phyloP scores from a whole-genome alignment of 2,113 vertebrate species.

The Sorex fumeus region DNA sequence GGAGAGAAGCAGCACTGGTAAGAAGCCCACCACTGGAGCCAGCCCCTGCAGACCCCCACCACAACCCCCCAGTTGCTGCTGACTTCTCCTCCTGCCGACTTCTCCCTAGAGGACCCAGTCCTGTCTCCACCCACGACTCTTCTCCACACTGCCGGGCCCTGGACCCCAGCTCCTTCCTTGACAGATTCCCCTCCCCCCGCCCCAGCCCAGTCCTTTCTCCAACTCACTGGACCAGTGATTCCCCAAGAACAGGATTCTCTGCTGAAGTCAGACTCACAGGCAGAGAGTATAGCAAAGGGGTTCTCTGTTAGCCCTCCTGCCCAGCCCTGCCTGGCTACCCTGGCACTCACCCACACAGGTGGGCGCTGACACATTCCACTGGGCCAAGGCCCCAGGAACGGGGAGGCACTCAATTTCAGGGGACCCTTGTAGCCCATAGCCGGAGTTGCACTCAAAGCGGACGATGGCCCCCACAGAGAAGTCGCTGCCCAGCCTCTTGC shows the following conservation, averaged over 20 bases:
- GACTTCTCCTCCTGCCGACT: not conserved
- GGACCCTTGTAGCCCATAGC: slow-evolving; percentile 94
- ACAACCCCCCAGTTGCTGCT: not conserved
- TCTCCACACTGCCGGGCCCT: not conserved
- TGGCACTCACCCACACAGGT: slow-evolving; percentile 93
- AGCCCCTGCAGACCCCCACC: not conserved
- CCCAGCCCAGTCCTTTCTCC: not conserved
- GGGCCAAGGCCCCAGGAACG: slow-evolving; percentile 95
- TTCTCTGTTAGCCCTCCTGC: not conserved
- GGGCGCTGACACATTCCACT: slow-evolving; percentile 97
- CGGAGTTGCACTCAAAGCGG: slow-evolving; percentile 96
- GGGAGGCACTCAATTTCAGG: slow-evolving; percentile 95
- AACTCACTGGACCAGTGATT: not conserved
- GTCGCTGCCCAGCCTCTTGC: slow-evolving; percentile 95
- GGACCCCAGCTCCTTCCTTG: not conserved
- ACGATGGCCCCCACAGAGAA: slow-evolving; percentile 95
- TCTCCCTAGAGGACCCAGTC: not conserved
- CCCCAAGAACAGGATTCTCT: not conserved
- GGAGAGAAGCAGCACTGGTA: not conserved
- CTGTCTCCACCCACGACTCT: not conserved
- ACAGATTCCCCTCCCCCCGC: accelerated
- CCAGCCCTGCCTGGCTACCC: not conserved
- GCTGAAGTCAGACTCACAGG: not conserved
- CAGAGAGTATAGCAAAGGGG: too few species aligned
- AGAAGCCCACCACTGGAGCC: not conserved